These are phyloP conservation scores for Exephanes ischioxanthus DNA, from an alignment of 2,888 invertebrate species.

Conservation along the genomic window DNA sequence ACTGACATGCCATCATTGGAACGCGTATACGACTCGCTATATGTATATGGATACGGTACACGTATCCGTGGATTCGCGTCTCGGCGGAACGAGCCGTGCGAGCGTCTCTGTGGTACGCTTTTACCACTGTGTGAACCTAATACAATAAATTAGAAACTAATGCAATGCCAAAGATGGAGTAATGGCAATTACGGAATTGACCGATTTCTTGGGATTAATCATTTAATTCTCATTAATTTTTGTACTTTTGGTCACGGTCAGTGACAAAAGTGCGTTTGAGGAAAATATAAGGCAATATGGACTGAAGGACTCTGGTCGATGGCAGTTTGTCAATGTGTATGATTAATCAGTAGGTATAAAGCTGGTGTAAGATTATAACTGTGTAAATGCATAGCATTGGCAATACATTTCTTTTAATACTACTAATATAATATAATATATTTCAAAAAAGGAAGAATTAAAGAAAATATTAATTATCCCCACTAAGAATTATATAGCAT, in stretches of 20 bases:
- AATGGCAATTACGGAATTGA: slow-evolving; percentile 22
- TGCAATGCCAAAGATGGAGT: slow-evolving; percentile 20
- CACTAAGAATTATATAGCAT: neutral
- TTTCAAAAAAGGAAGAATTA: no score
- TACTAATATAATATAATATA: no score
- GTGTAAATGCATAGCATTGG: no score
- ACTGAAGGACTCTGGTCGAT: no score
- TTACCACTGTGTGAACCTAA: neutral
- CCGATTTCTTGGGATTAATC: neutral
- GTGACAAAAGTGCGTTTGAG: neutral
- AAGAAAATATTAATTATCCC: no score
- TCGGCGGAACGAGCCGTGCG: slow-evolving; percentile 26
- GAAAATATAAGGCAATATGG: neutral
- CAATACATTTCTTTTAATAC: no score
- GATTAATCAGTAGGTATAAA: no score
- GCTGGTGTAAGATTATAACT: no score
- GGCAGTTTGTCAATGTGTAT: no score
- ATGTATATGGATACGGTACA: neutral
- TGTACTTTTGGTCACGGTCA: neutral
- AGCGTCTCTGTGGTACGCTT: slow-evolving; percentile 29
- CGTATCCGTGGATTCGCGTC: slow-evolving; percentile 26
- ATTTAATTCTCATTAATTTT: neutral
- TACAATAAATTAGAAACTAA: slow-evolving; percentile 30
- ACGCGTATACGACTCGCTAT: slow-evolving; percentile 49
- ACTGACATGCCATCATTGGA: slow-evolving; percentile 77